Conservation (phyloP, 2,888 invertebrate species). For the Neoascia interrupta region DNA sequence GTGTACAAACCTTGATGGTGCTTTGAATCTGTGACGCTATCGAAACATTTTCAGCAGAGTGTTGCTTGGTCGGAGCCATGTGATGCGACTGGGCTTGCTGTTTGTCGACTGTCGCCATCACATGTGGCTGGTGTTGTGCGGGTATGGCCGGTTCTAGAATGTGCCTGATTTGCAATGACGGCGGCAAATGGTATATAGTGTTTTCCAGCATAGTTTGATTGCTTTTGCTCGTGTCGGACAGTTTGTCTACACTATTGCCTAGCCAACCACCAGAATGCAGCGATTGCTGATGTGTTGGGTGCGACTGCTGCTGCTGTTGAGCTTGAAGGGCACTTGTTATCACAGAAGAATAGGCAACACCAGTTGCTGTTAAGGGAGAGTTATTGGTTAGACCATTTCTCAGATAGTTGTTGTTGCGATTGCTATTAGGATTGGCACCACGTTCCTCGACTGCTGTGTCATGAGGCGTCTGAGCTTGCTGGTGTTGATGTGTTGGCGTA, state of each 20-base stretch:
- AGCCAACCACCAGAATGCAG: conserved; percentile 57
- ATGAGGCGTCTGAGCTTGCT: conserved; percentile 60
- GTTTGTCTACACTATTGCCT: conserved; percentile 20
- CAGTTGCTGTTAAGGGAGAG: conserved; percentile 76
- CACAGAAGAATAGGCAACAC: conserved; percentile 90
- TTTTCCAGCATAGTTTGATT: too few species aligned
- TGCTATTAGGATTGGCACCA: conserved; percentile 72
- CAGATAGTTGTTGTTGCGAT: conserved; percentile 74
- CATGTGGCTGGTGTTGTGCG: conserved; percentile 38
- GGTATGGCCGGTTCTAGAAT: conserved; percentile 48
- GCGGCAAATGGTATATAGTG: conserved; percentile 42
- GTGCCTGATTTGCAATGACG: conserved; percentile 60
- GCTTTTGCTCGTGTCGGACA: conserved; percentile 28
- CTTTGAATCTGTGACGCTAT: conserved; percentile 80
- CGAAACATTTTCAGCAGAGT: conserved; percentile 69
- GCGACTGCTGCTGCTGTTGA: conserved; percentile 79
- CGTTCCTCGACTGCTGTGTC: conserved; percentile 33
- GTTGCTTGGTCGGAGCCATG: conserved; percentile 46
- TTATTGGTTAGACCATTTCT: conserved; percentile 67
- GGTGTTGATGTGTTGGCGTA: conserved; percentile 67
- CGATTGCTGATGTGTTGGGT: conserved; percentile 50
- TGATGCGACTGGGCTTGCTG: conserved; percentile 66
- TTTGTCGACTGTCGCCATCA: too few species aligned
- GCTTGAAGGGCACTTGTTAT: conserved; percentile 84
- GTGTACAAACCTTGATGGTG: conserved; percentile 79